A percentile compares a stretch with the other conserved stretches of the same genome.
Evolutionary conservation across 2,888 invertebrate species (phyloP).

Genomic region (Notocelia uddmanniana): DNA sequence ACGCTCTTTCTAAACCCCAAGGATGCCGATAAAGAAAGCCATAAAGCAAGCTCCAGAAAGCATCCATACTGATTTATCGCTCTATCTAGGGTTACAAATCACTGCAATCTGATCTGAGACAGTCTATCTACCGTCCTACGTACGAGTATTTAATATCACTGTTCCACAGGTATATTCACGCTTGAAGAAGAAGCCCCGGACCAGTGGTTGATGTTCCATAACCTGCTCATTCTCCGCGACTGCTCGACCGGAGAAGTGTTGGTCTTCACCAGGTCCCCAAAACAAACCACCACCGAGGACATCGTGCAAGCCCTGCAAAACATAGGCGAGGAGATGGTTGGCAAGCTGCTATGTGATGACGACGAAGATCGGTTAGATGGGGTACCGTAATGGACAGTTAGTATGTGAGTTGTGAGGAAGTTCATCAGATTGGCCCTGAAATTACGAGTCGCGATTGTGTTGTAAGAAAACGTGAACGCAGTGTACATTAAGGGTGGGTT

Average conservation of each 20-base stretch:
- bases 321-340: slow-evolving; percentile 56
- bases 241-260: slow-evolving; percentile 59
- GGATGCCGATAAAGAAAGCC: no score
- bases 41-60: no score
- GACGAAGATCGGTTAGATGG: slow-evolving; percentile 14
- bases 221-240: slow-evolving; percentile 65
- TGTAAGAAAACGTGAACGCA: no score
- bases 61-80: no score
- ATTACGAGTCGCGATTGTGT: no score
- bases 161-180: slow-evolving; percentile 11
- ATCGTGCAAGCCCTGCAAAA: slow-evolving; percentile 52
- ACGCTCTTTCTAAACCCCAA: no score
- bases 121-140: not conserved
- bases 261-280: slow-evolving; percentile 56
- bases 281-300: slow-evolving; percentile 46
- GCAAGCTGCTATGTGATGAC: slow-evolving; percentile 52
- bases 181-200: slow-evolving; percentile 57
- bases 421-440: no score
- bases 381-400: not conserved
- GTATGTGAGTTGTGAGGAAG: no score
- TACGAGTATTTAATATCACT: not conserved
- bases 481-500: no score
- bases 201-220: slow-evolving; percentile 61
- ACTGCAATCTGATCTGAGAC: no score
- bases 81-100: no score